A percentile compares a stretch with the other conserved stretches of the same genome.
phyloP scores from a whole-genome alignment of 2,888 invertebrate species.

The Xanthorhoe designata region DNA sequence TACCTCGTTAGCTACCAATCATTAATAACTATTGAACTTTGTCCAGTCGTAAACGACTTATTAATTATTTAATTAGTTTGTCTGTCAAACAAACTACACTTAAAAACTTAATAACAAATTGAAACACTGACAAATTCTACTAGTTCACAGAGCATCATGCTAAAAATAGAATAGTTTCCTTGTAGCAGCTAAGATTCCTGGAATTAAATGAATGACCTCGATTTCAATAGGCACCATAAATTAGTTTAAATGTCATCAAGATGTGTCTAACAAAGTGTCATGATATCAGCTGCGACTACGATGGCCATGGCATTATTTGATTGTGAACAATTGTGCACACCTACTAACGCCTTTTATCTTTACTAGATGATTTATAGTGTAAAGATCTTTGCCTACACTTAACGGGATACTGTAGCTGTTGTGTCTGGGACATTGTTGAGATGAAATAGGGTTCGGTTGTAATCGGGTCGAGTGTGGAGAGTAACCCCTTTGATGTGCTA shows the following conservation, averaged over 20 bases:
- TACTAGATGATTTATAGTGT: too few relatives aligned
- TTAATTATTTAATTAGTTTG: too few relatives aligned
- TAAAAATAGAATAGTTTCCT: not conserved
- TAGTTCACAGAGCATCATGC: not conserved
- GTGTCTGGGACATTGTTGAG: too few relatives aligned
- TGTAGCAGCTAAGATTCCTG: slow-evolving; percentile 8
- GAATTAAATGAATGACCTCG: slow-evolving; percentile 8
- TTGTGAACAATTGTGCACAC: slow-evolving; percentile 25
- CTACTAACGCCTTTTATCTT: not conserved
- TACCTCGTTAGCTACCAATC: too few relatives aligned
- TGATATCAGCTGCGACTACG: slow-evolving; percentile 3
- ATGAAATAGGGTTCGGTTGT: not conserved
- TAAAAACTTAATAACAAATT: not conserved
- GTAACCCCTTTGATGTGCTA: slow-evolving; percentile 16
- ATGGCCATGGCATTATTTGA: slow-evolving; percentile 23
- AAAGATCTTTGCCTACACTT: too few relatives aligned
- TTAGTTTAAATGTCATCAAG: slow-evolving; percentile 22
- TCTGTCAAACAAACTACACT: too few relatives aligned
- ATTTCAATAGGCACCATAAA: slow-evolving; percentile 5
- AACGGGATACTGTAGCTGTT: too few relatives aligned
- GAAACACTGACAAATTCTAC: not conserved
- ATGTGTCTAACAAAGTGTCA: slow-evolving; percentile 8
- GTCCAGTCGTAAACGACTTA: too few relatives aligned
- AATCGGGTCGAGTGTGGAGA: not conserved
- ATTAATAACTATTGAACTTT: too few relatives aligned